Evolutionary conservation across 2,888 invertebrate species (phyloP).

Genomic region (Oligia strigilis): DNA sequence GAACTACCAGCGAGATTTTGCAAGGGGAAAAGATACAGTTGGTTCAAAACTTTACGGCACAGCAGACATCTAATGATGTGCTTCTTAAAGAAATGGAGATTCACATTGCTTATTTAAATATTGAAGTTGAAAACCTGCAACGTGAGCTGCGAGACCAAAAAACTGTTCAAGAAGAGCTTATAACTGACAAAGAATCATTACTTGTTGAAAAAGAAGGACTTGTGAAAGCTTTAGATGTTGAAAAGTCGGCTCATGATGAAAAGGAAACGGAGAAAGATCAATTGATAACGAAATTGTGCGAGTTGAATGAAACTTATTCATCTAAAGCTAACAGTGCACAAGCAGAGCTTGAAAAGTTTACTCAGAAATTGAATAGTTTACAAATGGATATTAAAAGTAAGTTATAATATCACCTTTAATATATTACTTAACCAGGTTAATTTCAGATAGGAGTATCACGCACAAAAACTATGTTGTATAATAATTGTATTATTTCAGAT

Average conservation of each 20-base stretch:
- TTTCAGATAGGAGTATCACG: background rate
- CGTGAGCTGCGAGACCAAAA: constrained; percentile 45
- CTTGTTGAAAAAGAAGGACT: constrained; percentile 66
- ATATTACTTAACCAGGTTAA: background rate
- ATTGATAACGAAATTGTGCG: constrained; percentile 61
- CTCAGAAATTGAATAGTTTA: constrained; percentile 64
- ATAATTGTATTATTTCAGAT: constrained; percentile 64
- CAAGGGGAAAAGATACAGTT: constrained; percentile 57
- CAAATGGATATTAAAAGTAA: constrained; percentile 72
- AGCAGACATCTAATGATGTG: constrained; percentile 40
- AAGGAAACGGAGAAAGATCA: constrained; percentile 67
- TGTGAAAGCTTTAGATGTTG: constrained; percentile 57
- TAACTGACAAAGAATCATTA: constrained; percentile 63
- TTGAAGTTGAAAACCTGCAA: constrained; percentile 54
- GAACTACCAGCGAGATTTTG: constrained; percentile 36
- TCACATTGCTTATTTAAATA: constrained; percentile 33
- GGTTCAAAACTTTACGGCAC: constrained; percentile 49
- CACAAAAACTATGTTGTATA: background rate
- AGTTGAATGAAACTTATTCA: constrained; percentile 62
- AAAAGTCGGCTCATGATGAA: constrained; percentile 69
- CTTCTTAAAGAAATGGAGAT: constrained; percentile 55
- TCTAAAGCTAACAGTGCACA: constrained; percentile 60
- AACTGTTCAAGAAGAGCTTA: constrained; percentile 55
- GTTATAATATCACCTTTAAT: constrained; percentile 29
- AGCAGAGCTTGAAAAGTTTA: constrained; percentile 63